Evolutionary conservation across 2,797 vertebrate species (phyloP).

Genomic region (Zalophus californianus): DNA sequence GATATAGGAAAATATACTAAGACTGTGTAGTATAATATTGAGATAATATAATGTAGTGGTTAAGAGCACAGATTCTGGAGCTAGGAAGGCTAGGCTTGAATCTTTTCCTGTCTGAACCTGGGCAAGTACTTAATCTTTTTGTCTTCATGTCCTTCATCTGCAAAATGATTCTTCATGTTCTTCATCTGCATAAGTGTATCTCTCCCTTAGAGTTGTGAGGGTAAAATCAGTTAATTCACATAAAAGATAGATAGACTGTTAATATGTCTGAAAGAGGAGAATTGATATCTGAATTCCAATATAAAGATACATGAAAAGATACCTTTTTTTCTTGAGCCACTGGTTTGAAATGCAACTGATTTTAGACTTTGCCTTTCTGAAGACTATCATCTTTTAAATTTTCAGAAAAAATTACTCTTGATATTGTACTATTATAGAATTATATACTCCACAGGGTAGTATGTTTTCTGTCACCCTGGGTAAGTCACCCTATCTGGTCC

Average conservation of each 20-base stretch:
- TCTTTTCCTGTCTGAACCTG: not conserved
- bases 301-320: slow-evolving; percentile 4
- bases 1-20: slow-evolving; percentile 40
- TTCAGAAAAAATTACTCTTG: not conserved
- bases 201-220: not conserved
- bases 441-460: not conserved
- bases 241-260: not conserved
- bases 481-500: not conserved
- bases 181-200: not conserved
- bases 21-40: not conserved
- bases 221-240: not conserved
- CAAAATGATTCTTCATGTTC: slow-evolving; percentile 15
- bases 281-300: slow-evolving; percentile 1
- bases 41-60: not conserved
- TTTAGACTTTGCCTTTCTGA: not conserved
- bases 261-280: not conserved
- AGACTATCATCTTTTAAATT: not conserved
- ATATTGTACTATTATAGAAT: slow-evolving; percentile 14
- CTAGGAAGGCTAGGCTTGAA: not conserved
- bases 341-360: not conserved
- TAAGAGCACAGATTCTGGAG: not conserved
- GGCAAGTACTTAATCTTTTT: not conserved
- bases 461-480: not conserved
- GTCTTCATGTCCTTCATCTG: not conserved
- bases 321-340: not conserved